Evolutionary conservation across 2,888 invertebrate genomes (phyloP).

Genomic region (Syrphus vitripennis): DNA sequence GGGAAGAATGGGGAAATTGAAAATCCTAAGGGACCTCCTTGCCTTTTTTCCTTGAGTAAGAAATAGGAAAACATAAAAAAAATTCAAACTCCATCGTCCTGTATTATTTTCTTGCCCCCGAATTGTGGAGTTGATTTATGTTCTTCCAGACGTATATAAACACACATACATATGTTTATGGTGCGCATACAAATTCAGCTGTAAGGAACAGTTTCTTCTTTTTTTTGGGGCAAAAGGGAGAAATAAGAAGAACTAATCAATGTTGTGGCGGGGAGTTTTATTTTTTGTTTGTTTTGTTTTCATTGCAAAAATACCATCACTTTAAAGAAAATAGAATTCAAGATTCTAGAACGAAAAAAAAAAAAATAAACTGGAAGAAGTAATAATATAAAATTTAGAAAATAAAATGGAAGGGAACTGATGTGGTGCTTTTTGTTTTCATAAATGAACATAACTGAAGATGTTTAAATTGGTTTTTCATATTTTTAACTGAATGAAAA

Average conservation of each 20-base stretch:
- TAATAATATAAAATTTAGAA: background rate
- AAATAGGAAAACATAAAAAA: background rate
- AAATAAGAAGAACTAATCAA: slow-evolving; percentile 39
- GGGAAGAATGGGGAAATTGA: slow-evolving; percentile 46
- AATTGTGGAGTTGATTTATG: slow-evolving; percentile 67
- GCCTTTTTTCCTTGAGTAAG: slow-evolving; percentile 14
- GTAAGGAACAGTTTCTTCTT: background rate
- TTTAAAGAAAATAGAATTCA: slow-evolving; percentile 33
- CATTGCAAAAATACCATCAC: slow-evolving; percentile 39
- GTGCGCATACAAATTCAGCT: background rate
- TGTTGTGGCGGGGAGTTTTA: slow-evolving; percentile 30
- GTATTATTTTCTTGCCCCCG: slow-evolving; percentile 48
- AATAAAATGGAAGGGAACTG: background rate
- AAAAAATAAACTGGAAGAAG: background rate
- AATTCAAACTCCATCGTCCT: slow-evolving; percentile 33
- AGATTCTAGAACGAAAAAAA: background rate
- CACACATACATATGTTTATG: background rate
- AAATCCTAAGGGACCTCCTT: slow-evolving; percentile 59
- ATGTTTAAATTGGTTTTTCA: background rate
- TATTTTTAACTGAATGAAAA: background rate
- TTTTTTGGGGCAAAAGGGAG: background rate
- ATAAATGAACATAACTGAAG: background rate
- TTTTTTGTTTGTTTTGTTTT: slow-evolving; percentile 13
- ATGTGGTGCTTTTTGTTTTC: background rate
- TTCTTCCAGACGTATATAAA: slow-evolving; percentile 32